These are phyloP conservation scores for Atopsyche davidsoni DNA, from an alignment of 1,140 invertebrate species.

Conservation along the genomic window DNA sequence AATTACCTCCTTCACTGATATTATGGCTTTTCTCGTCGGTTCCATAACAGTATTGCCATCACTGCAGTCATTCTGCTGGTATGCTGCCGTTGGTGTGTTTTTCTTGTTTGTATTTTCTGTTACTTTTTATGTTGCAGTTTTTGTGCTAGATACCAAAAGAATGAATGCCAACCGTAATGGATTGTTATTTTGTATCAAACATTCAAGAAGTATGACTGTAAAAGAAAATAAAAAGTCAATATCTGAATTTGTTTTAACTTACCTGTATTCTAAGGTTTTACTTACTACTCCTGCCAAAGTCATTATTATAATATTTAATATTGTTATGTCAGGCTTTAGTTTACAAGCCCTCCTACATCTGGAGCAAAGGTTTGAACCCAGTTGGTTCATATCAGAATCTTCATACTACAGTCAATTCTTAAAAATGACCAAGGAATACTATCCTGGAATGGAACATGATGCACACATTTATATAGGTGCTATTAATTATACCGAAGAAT, in stretches of 20 bases:
- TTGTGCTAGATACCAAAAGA: slow-evolving; percentile 63
- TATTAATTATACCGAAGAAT: slow-evolving; percentile 59
- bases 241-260: slow-evolving; percentile 48
- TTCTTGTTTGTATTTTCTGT: slow-evolving; percentile 69
- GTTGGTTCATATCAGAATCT: slow-evolving; percentile 68
- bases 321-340: slow-evolving; percentile 53
- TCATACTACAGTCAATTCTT: slow-evolving; percentile 63
- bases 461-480: slow-evolving; percentile 63
- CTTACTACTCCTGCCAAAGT: slow-evolving; percentile 57
- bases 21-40: slow-evolving; percentile 70
- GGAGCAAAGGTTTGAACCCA: slow-evolving; percentile 71
- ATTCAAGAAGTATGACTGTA: slow-evolving; percentile 43
- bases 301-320: slow-evolving; percentile 53
- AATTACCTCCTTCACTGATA: slow-evolving; percentile 76
- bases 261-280: slow-evolving; percentile 54
- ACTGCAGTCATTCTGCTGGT: slow-evolving; percentile 69
- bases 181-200: slow-evolving; percentile 59
- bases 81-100: slow-evolving; percentile 63
- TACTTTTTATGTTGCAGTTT: slow-evolving; percentile 72
- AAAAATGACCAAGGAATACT: slow-evolving; percentile 49
- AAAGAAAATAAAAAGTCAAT: slow-evolving; percentile 38
- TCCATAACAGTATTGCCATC: slow-evolving; percentile 67
- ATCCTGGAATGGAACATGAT: slow-evolving; percentile 57
- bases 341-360: slow-evolving; percentile 54
- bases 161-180: slow-evolving; percentile 60